Evolutionary conservation across 1,140 invertebrate species (phyloP).

Genomic region (Habropoda laboriosa): DNA sequence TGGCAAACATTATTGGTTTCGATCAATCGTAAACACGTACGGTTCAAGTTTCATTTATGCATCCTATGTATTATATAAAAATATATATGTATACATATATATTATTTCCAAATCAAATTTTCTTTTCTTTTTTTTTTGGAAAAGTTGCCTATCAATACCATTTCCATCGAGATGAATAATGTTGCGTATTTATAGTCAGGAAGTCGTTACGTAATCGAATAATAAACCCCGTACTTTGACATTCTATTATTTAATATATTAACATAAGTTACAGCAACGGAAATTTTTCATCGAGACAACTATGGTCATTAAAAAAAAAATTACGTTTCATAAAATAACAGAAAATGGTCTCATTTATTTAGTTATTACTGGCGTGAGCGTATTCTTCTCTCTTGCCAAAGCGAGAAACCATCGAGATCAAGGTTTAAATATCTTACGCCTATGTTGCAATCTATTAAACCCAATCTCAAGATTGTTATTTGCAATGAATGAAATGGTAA

Average conservation of each 20-base stretch:
- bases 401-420: not conserved
- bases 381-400: not conserved
- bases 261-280: not conserved
- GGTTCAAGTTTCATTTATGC: not conserved
- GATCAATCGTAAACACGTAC: not conserved
- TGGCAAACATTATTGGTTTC: conserved; percentile 26
- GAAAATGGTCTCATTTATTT: conserved; percentile 25
- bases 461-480: not conserved
- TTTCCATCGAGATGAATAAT: not conserved
- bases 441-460: not conserved
- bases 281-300: not conserved
- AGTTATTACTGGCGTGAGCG: not conserved
- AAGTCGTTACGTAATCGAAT: not conserved
- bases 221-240: too few species aligned
- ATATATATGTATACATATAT: too few species aligned
- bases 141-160: not conserved
- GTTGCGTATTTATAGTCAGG: not conserved
- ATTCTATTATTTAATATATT: not conserved
- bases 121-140: too few species aligned
- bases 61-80: not conserved
- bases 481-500: not conserved
- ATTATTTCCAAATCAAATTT: too few species aligned
- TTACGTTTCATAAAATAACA: too few species aligned
- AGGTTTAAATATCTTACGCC: not conserved
- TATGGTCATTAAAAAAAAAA: not conserved